Evolutionary conservation across 2,797 vertebrate species (phyloP).

Genomic region (Nyctibius grandis): DNA sequence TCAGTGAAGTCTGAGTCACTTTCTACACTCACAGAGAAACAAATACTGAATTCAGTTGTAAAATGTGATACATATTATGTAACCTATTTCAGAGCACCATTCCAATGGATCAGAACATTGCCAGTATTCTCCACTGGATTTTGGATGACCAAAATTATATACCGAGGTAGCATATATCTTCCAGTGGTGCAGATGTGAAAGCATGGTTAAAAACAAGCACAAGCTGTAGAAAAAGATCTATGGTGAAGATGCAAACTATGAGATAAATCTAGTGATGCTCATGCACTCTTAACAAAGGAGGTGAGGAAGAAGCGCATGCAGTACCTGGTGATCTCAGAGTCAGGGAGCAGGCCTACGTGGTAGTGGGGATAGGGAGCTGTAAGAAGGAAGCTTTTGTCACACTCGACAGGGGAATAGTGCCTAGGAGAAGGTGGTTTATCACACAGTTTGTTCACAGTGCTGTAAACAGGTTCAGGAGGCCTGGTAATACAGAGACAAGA

Average conservation of each 20-base stretch:
- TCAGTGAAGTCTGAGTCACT: not conserved
- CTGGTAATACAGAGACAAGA: constrained; percentile 85
- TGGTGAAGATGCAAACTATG: constrained; percentile 10
- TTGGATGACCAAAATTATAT: constrained; percentile 42
- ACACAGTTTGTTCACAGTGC: constrained; percentile 99
- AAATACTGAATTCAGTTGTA: not conserved
- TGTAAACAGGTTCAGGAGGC: constrained; percentile 98
- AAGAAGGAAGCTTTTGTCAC: constrained; percentile 95
- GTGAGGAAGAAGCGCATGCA: constrained; percentile 76
- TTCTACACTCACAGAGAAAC: not conserved
- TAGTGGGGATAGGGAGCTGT: constrained; percentile 91
- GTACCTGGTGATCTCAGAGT: constrained; percentile 95
- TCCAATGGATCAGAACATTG: constrained; percentile 43
- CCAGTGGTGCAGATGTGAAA: constrained; percentile 30
- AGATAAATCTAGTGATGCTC: constrained; percentile 35
- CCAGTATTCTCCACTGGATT: constrained; percentile 12
- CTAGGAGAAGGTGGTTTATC: constrained; percentile 93
- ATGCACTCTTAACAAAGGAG: constrained; percentile 63
- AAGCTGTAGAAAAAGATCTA: constrained; percentile 24
- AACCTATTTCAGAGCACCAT: constrained; percentile 39
- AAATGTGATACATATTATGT: not conserved
- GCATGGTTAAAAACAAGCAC: constrained; percentile 52
- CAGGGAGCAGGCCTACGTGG: constrained; percentile 93
- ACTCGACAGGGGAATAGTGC: constrained; percentile 95
- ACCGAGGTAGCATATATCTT: not conserved